Base-by-base conservation (phyloP, 2,888 invertebrate genomes). In the Pocota personata region DNA sequence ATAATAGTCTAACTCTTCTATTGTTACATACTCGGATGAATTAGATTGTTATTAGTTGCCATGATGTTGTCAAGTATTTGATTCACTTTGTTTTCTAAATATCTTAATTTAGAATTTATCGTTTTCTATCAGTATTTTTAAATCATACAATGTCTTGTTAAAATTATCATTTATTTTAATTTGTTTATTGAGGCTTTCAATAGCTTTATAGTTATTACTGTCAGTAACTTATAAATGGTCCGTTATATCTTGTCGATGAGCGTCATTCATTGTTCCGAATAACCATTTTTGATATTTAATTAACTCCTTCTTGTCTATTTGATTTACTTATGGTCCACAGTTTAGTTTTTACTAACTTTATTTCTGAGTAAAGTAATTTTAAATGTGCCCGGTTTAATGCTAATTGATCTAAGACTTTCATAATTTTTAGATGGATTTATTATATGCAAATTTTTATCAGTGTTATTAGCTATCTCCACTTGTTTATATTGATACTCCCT, bases 31-130 rank as follows among this genome's bases (percentile, higher is more conserved):
- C 69, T 82, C 16, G 82, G 67, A 27, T 82, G 69, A 32, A 75
- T 62, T 16, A 82, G 7, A 35, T 82, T 69, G 1, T 75, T 75
- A 52, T 48, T 57, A 3, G 37, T 57, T 66, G 58, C 66, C 57
- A 52, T 67, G 6, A 79, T 58, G 19, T 72, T 76, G 14, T 79
- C 52, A 1, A 75, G 35, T 52, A 79, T 75, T 79, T 84, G 75
- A 19, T 79, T 75, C n/a, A 79, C 40, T 79, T 43, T 71, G 37
- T 79, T 79, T 66, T 78, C 64, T 30, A 67, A 32, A 19, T 69
- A 69, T 37, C 64, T 71, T 62, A 76, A 37, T 64, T 76, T 71
- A 1, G 66, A 30, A 19, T 82, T 30, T 69, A 50, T 76, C 76
- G 10, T 76, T 55, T 52, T 64, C 58, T 55, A 71, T 71, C 14